These are phyloP conservation scores for Anolis carolinensis DNA, from an alignment of 2,113 vertebrate species.

Conservation along the genomic window DNA sequence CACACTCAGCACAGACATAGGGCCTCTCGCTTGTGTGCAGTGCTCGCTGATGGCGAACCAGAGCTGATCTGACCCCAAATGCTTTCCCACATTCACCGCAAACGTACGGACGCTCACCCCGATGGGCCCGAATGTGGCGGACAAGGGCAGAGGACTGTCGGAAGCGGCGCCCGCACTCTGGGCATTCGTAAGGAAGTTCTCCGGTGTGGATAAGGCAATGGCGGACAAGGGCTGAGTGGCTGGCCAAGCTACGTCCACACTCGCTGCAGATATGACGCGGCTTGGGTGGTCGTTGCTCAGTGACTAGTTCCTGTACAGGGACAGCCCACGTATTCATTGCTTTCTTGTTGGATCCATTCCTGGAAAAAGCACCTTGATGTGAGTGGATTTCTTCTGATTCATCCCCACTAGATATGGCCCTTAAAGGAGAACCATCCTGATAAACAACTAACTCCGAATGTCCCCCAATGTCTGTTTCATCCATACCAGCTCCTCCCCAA, in stretches of 20 bases:
- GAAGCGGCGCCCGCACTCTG: constrained; percentile 62
- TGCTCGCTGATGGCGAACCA: constrained; percentile 63
- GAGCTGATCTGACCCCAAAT: constrained; percentile 50
- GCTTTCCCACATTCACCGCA: constrained; percentile 65
- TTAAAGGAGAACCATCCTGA: neutral
- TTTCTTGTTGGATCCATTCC: neutral
- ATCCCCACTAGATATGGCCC: neutral
- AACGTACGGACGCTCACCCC: constrained; percentile 55
- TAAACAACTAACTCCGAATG: neutral
- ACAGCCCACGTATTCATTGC: neutral
- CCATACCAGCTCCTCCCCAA: neutral
- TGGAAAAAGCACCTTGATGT: neutral
- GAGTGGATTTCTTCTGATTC: neutral
- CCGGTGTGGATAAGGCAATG: constrained; percentile 81
- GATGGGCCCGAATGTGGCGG: constrained; percentile 65
- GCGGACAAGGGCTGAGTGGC: constrained; percentile 77
- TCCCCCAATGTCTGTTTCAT: neutral
- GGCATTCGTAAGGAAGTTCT: constrained; percentile 66
- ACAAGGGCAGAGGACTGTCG: constrained; percentile 63
- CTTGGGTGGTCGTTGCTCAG: constrained; percentile 17
- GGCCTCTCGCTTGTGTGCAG: constrained; percentile 58
- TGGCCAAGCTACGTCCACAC: constrained; percentile 81
- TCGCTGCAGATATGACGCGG: constrained; percentile 72
- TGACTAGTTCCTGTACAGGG: neutral
- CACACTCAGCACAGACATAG: constrained; percentile 55